Conservation (phyloP, 2,113 vertebrate species). For the Peromyscus leucopus region DNA sequence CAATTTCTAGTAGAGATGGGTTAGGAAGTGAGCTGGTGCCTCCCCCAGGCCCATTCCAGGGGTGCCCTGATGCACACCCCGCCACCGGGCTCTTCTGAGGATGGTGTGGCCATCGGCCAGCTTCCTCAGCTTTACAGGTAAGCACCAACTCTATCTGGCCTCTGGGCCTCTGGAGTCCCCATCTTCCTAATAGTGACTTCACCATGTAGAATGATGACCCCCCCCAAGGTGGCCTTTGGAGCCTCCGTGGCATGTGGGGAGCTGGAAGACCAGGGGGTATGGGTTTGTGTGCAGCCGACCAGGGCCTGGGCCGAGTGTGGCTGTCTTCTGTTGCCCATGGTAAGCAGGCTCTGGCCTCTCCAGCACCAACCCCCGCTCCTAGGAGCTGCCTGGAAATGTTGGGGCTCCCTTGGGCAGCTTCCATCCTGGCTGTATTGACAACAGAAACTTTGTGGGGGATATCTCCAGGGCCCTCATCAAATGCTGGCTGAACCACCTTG, state of each 20-base stretch:
- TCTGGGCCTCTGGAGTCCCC: background rate
- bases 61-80: background rate
- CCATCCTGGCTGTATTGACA: background rate
- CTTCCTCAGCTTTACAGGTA: background rate
- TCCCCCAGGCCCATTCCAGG: slow-evolving; percentile 2
- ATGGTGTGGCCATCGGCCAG: background rate
- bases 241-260: background rate
- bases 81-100: background rate
- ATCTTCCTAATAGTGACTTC: too few species aligned
- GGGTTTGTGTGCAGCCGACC: background rate
- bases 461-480: background rate
- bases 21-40: slow-evolving; percentile 41
- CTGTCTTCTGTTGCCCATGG: background rate
- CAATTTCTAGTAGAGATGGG: slow-evolving; percentile 74
- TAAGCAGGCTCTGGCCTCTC: background rate
- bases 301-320: background rate
- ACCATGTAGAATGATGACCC: background rate
- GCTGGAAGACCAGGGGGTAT: background rate
- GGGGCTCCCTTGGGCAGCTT: background rate
- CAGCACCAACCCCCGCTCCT: background rate
- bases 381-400: background rate
- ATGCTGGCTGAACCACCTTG: background rate
- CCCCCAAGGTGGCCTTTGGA: background rate
- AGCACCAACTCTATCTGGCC: background rate
- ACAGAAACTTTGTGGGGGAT: background rate